Conservation (phyloP, 2,113 vertebrate genomes). For the Andinoacara biseriatus region DNA sequence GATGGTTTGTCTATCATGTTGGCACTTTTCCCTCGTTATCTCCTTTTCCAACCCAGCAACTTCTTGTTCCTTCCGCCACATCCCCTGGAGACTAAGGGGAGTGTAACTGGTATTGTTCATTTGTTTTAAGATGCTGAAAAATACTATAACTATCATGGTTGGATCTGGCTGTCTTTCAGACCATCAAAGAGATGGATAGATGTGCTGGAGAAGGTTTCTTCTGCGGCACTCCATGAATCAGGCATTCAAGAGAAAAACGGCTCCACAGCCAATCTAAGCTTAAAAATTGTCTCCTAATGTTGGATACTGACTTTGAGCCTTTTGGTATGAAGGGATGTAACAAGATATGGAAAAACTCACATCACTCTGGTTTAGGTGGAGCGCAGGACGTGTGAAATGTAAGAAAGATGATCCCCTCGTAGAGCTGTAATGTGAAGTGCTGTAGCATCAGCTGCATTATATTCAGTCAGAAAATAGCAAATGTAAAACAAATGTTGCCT, state of each 20-base stretch:
- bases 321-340: background rate
- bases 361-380: background rate
- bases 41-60: background rate
- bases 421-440: background rate
- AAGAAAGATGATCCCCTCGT: background rate
- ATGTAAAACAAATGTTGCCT: too few relatives aligned
- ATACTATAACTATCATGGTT: rapidly evolving
- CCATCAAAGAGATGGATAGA: background rate
- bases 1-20: too few relatives aligned
- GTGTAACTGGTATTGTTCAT: background rate
- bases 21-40: background rate
- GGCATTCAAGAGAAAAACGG: rapidly evolving
- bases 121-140: background rate
- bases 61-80: background rate
- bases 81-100: rapidly evolving
- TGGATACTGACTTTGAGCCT: rapidly evolving
- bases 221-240: background rate
- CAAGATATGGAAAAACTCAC: background rate
- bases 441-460: too few relatives aligned
- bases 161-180: background rate
- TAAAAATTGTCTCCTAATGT: background rate
- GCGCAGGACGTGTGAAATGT: background rate
- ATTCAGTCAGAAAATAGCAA: too few relatives aligned
- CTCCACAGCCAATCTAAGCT: background rate
- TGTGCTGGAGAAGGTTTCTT: background rate